Evolutionary conservation across 2,797 vertebrate species (phyloP).

Genomic region (Notamacropus eugenii): DNA sequence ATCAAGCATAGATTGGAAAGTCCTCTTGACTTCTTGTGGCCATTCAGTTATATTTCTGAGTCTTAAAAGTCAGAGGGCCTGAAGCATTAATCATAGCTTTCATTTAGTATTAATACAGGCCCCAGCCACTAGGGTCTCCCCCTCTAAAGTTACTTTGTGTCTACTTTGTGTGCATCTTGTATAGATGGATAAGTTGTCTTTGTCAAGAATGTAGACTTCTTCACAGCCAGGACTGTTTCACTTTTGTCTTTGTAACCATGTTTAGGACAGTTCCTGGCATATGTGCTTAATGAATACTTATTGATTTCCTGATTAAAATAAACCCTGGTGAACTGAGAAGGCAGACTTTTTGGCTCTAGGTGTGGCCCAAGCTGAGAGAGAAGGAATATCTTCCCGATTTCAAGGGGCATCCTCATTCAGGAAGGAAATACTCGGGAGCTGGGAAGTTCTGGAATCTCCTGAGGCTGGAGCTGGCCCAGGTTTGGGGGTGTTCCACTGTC

Average conservation of each 20-base stretch:
- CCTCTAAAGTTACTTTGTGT: neutral
- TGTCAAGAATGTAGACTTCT: neutral
- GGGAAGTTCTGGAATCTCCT: neutral
- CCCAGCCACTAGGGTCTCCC: too few relatives aligned
- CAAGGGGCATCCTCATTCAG: neutral
- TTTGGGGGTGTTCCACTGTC: neutral
- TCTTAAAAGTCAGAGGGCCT: neutral
- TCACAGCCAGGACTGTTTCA: neutral
- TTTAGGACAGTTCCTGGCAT: neutral
- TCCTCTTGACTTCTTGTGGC: neutral
- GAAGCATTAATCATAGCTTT: neutral
- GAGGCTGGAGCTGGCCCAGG: neutral
- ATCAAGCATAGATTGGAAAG: neutral
- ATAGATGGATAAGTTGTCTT: neutral
- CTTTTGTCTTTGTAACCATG: neutral
- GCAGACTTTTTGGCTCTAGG: neutral
- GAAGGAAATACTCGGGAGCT: neutral
- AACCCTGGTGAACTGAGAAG: neutral
- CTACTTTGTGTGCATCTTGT: neutral
- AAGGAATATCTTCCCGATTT: constrained; percentile 17
- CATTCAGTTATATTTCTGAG: neutral
- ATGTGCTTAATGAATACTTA: neutral
- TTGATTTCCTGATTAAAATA: neutral
- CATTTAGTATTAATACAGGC: too few relatives aligned
- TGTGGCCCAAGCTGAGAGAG: neutral